A percentile compares a stretch with the other conserved stretches of the same genome.
Evolutionary conservation across 2,888 invertebrate genomes (phyloP).

Genomic region (Ephialtes manifestator): DNA sequence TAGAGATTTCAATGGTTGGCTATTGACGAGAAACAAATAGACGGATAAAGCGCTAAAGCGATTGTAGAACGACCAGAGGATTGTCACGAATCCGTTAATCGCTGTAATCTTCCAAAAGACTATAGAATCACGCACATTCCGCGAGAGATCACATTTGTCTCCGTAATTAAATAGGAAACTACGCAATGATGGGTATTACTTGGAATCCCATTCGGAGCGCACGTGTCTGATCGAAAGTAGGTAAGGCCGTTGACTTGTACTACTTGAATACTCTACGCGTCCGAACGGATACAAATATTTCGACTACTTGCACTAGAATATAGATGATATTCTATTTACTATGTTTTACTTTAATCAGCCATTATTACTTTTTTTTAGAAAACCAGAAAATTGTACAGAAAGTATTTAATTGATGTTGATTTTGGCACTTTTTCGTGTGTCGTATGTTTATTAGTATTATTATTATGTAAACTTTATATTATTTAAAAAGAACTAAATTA

Average conservation of each 20-base stretch:
- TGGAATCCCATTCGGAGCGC: constrained; percentile 7
- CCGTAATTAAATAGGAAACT: constrained; percentile 24
- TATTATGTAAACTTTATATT: too few relatives aligned
- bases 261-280: constrained; percentile 18
- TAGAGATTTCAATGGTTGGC: background rate
- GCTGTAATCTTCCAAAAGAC: constrained; percentile 55
- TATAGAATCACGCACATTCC: constrained; percentile 20
- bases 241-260: constrained; percentile 56
- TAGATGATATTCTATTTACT: background rate
- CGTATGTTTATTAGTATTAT: too few relatives aligned
- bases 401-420: too few relatives aligned
- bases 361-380: background rate
- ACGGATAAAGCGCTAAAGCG: constrained; percentile 49
- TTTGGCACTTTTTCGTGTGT: too few relatives aligned
- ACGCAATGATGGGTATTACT: constrained; percentile 24
- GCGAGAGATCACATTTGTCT: background rate
- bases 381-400: too few relatives aligned
- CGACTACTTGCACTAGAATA: background rate
- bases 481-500: too few relatives aligned
- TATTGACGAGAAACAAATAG: constrained; percentile 62
- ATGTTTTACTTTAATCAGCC: background rate
- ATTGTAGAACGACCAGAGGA: constrained; percentile 37
- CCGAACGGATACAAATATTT: background rate
- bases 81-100: constrained; percentile 69
- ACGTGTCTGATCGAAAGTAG: constrained; percentile 59